Evolutionary conservation across 2,113 vertebrate species (phyloP).

Genomic region (Eulemur macaco): DNA sequence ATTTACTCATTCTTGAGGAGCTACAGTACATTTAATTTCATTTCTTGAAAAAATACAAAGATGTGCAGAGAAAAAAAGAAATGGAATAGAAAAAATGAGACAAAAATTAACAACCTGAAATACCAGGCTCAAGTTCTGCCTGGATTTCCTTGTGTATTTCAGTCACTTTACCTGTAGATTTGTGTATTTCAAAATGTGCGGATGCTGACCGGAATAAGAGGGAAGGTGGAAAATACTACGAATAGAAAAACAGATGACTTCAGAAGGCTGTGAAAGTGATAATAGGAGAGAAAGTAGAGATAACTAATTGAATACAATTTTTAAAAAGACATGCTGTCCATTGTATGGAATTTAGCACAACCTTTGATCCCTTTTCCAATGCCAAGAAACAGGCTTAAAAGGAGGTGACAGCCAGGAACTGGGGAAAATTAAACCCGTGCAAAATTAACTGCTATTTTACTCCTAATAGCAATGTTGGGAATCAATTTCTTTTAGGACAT

Average conservation of each 20-base stretch:
- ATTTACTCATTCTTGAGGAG: background rate
- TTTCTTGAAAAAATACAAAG: background rate
- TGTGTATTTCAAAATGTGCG: slow-evolving; percentile 15
- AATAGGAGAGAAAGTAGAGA: background rate
- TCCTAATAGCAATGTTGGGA: background rate
- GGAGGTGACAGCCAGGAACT: background rate
- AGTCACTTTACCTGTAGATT: background rate
- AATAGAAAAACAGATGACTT: background rate
- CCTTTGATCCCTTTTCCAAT: background rate
- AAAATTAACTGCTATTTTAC: slow-evolving; percentile 7
- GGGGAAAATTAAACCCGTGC: background rate
- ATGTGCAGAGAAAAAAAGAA: background rate
- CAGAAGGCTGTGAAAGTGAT: background rate
- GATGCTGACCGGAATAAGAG: background rate
- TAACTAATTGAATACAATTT: background rate
- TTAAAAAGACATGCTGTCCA: background rate
- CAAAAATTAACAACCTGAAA: background rate
- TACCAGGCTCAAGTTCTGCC: background rate
- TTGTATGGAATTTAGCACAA: background rate
- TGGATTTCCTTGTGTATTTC: background rate
- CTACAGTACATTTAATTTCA: background rate
- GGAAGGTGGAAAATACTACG: background rate
- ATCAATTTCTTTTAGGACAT: background rate
- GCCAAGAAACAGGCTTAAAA: background rate
- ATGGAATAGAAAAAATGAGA: background rate